Evolutionary conservation across 2,113 vertebrate genomes (phyloP).

Genomic region (Ginglymostoma cirratum): DNA sequence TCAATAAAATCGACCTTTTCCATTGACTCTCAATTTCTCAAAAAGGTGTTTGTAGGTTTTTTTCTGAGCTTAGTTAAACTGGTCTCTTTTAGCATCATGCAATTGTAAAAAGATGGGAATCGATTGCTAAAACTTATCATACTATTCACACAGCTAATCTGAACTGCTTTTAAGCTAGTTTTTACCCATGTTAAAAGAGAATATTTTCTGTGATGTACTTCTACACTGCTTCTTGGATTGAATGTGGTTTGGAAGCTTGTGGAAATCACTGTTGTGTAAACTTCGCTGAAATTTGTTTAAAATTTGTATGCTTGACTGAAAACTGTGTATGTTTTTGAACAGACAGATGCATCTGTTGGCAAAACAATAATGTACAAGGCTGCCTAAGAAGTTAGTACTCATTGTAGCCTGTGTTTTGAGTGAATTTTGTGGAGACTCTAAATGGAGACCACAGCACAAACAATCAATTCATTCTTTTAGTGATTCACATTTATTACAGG

Average conservation of each 20-base stretch:
- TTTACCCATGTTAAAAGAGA: not conserved
- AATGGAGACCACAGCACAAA: not conserved
- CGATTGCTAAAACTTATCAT: no score
- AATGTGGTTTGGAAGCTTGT: not conserved
- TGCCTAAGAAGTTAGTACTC: not conserved
- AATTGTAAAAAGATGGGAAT: not conserved
- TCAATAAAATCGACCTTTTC: constrained; percentile 1
- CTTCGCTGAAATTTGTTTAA: not conserved
- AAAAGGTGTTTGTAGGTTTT: not conserved
- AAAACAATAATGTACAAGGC: not conserved
- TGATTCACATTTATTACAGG: not conserved
- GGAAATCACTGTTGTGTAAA: not conserved
- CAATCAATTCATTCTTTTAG: not conserved
- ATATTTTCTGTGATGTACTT: not conserved
- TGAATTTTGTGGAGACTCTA: not conserved
- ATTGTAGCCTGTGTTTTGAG: not conserved
- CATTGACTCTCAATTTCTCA: not conserved
- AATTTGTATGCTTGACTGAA: not conserved
- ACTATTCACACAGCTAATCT: not conserved
- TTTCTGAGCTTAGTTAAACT: constrained; percentile 14
- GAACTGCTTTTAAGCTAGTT: not conserved
- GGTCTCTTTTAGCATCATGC: not conserved
- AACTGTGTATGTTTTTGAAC: not conserved
- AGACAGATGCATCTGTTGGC: not conserved
- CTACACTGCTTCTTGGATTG: no score